phyloP scores from a whole-genome alignment of 2,797 vertebrate species.

The Mormyrus hasselquistii region DNA sequence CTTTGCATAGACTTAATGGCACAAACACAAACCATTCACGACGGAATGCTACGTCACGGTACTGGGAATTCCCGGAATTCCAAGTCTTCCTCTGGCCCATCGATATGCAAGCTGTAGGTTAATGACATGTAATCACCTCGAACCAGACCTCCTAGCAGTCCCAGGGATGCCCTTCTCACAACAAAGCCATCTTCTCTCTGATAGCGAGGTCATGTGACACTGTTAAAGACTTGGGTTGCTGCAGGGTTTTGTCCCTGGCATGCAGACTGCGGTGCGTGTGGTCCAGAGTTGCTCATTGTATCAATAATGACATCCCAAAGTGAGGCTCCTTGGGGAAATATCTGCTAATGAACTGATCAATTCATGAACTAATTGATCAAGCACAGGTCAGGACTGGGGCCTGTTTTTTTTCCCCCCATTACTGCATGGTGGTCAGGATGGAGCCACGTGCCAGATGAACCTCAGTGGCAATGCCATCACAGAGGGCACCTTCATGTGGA shows the following conservation, averaged over 20 bases:
- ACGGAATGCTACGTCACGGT: neutral
- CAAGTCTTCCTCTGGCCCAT: neutral
- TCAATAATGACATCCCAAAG: neutral
- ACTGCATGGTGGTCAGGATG: neutral
- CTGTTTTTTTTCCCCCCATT: neutral
- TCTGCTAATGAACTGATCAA: neutral
- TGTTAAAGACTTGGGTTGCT: neutral
- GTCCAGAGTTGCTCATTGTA: neutral
- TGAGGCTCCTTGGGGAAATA: neutral
- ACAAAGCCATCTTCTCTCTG: neutral
- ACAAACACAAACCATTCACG: conserved; percentile 9
- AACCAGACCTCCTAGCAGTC: neutral
- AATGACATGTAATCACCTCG: neutral
- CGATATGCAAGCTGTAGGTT: neutral
- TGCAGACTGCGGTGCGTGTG: neutral
- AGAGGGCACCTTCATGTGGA: conserved; percentile 6
- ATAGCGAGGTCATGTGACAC: neutral
- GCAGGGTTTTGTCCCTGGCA: neutral
- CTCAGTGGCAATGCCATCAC: neutral
- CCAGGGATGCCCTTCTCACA: no score
- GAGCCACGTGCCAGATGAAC: neutral
- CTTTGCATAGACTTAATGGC: conserved; percentile 13
- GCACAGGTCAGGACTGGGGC: neutral
- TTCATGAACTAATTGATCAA: neutral
- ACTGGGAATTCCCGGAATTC: neutral